Conservation (phyloP, 2,797 vertebrate genomes). For the Apogon hyalosoma region DNA sequence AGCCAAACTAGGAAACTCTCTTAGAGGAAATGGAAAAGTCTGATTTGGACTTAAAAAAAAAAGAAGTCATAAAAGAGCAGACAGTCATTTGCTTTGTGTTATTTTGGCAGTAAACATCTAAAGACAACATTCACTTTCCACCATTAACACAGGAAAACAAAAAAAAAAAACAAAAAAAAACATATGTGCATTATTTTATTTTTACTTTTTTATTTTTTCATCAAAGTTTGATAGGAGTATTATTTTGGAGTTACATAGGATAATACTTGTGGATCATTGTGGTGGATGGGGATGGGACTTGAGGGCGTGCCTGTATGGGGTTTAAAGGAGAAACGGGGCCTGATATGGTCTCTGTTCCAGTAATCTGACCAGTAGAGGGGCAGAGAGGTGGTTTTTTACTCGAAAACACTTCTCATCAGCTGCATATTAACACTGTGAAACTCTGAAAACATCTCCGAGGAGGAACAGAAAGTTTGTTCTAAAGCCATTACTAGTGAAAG, state of each 20-base stretch:
- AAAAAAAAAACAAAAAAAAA: background rate
- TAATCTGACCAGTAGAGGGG: slow-evolving; percentile 27
- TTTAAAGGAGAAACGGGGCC: slow-evolving; percentile 39
- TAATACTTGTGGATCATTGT: slow-evolving; percentile 9
- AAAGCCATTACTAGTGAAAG: slow-evolving; percentile 7
- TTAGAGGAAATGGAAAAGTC: slow-evolving; percentile 48
- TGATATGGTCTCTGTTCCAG: slow-evolving; percentile 34
- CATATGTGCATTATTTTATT: too few species aligned
- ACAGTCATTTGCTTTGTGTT: slow-evolving; percentile 14
- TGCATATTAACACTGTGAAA: background rate
- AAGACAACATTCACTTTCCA: slow-evolving; percentile 22
- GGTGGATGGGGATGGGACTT: slow-evolving; percentile 4
- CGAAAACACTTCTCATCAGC: background rate
- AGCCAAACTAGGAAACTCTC: slow-evolving; percentile 41
- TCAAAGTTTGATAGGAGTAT: too few species aligned
- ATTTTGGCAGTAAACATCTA: slow-evolving; percentile 25
- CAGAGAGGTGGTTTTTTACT: background rate
- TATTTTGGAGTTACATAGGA: slow-evolving; percentile 8
- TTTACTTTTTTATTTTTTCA: too few species aligned
- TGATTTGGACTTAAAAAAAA: slow-evolving; percentile 26
- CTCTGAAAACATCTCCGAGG: background rate
- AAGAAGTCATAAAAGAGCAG: slow-evolving; percentile 28
- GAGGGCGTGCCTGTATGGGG: slow-evolving; percentile 43
- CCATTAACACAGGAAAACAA: slow-evolving; percentile 2
- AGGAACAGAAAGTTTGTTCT: background rate